phyloP scores from a whole-genome alignment of 1,140 invertebrate genomes.

The Cydia fagiglandana region DNA sequence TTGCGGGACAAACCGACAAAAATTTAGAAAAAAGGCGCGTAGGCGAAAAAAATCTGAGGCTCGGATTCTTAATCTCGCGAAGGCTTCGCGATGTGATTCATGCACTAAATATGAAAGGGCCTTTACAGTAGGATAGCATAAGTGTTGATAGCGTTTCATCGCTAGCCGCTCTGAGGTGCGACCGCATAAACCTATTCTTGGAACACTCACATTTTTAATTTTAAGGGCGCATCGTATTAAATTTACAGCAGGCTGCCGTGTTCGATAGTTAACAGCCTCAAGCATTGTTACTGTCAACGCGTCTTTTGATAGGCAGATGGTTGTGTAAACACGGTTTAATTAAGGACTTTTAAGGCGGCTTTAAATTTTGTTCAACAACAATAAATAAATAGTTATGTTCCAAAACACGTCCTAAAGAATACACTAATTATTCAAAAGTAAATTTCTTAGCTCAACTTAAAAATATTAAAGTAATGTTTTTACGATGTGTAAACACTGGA shows the following conservation, averaged over 20 bases:
- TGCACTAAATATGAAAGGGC: not conserved
- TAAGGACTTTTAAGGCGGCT: not conserved
- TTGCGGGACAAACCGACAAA: not conserved
- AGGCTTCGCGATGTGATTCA: not conserved
- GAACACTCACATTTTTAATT: no score
- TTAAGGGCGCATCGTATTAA: no score
- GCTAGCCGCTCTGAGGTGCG: no score
- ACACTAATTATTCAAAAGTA: not conserved
- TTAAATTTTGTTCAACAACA: slow-evolving; percentile 8
- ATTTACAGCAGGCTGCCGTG: no score
- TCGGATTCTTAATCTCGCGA: not conserved
- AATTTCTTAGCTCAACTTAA: not conserved
- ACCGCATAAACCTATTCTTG: no score
- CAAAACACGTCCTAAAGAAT: not conserved
- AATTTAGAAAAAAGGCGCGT: not conserved
- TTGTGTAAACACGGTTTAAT: not conserved
- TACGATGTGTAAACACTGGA: not conserved
- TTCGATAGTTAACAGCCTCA: no score
- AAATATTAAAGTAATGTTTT: not conserved
- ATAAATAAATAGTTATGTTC: not conserved
- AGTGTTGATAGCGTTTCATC: no score
- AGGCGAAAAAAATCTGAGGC: not conserved
- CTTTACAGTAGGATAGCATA: not conserved
- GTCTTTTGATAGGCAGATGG: no score
- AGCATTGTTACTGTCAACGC: no score